phyloP scores from a whole-genome alignment of 2,113 vertebrate species.

The Hymenochirus boettgeri region DNA sequence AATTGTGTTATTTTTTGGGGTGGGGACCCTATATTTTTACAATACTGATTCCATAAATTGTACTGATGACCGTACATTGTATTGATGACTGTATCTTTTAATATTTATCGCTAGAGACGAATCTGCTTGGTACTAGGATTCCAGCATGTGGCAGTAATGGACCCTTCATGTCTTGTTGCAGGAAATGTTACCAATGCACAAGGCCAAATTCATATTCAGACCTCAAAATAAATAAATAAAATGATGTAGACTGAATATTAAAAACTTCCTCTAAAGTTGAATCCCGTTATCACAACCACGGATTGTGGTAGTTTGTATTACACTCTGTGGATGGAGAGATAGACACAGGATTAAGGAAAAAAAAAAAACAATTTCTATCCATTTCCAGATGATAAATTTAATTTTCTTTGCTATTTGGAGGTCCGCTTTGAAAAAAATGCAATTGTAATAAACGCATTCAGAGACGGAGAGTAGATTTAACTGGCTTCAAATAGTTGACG shows the following conservation, averaged over 20 bases:
- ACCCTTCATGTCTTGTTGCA: too few relatives aligned
- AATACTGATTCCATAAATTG: too few relatives aligned
- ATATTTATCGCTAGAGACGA: too few relatives aligned
- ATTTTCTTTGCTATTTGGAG: conserved; percentile 99
- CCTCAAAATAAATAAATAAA: conserved; percentile 46
- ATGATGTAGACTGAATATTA: conserved; percentile 76
- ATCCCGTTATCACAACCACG: conserved; percentile 89
- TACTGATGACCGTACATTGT: too few relatives aligned
- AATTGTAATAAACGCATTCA: conserved; percentile 99
- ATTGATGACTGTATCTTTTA: too few relatives aligned
- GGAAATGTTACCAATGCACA: conserved; percentile 43
- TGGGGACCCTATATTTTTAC: too few relatives aligned
- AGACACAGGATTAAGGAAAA: conserved; percentile 97
- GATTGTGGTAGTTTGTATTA: conserved; percentile 88
- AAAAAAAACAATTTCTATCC: conserved; percentile 98
- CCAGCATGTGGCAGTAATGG: too few relatives aligned
- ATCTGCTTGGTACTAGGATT: too few relatives aligned
- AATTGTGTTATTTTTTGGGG: too few relatives aligned
- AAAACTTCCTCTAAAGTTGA: conserved; percentile 92
- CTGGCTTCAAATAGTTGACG: conserved; percentile 98
- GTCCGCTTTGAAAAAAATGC: conserved; percentile 99
- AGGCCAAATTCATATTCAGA: not conserved
- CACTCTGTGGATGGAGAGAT: conserved; percentile 91
- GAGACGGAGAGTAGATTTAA: conserved; percentile 99
- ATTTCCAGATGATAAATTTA: conserved; percentile 99